phyloP scores from a whole-genome alignment of 2,797 vertebrate genomes.

The Dicrostonyx torquatus region DNA sequence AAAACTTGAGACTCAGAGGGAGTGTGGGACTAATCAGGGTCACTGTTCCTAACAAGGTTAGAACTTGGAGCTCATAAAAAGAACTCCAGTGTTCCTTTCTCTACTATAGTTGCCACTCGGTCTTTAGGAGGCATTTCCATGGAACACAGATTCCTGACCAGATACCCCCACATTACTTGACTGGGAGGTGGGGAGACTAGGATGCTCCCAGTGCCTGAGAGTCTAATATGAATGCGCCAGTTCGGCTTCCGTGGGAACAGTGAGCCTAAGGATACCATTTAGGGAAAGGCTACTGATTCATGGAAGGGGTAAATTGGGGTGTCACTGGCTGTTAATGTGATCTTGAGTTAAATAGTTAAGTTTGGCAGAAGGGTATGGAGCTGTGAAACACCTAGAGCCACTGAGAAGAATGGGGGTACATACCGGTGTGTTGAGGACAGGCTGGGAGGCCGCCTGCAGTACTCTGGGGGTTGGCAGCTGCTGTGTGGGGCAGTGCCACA shows the following conservation, averaged over 20 bases:
- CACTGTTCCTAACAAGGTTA: background rate
- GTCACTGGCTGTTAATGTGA: constrained; percentile 19
- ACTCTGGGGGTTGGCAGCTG: background rate
- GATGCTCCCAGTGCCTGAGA: background rate
- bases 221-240: background rate
- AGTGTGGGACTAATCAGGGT: background rate
- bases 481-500: background rate
- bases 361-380: background rate
- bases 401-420: background rate
- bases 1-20: background rate
- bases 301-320: background rate
- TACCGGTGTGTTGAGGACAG: background rate
- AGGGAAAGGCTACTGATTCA: constrained; percentile 53
- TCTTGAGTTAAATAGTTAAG: constrained; percentile 58
- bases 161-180: background rate
- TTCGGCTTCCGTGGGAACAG: background rate
- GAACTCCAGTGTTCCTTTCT: background rate
- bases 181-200: background rate
- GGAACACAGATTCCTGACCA: background rate
- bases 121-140: background rate
- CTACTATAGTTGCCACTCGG: background rate
- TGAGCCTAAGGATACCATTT: background rate
- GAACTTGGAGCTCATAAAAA: background rate
- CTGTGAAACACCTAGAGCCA: background rate
- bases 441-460: background rate